These are phyloP conservation scores for Trichonephila clavata DNA, from an alignment of 1,140 invertebrate species.

Conservation along the genomic window DNA sequence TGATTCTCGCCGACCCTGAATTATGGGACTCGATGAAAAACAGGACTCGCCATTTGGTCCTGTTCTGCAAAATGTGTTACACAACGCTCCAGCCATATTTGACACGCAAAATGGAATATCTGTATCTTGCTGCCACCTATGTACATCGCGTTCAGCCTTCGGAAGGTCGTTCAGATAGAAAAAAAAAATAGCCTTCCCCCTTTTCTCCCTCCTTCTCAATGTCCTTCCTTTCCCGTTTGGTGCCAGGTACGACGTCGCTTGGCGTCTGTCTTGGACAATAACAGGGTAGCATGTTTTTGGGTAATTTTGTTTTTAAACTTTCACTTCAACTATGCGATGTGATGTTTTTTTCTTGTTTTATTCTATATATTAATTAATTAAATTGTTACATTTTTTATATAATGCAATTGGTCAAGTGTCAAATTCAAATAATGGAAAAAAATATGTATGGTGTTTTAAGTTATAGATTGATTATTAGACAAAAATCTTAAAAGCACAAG, in stretches of 20 bases:
- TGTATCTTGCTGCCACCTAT: neutral
- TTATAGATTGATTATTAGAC: too few species aligned
- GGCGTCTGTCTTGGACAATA: neutral
- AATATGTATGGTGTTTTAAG: too few species aligned
- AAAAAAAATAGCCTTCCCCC: neutral
- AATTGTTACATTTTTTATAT: too few species aligned
- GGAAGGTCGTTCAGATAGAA: slow-evolving; percentile 18
- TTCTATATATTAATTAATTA: too few species aligned
- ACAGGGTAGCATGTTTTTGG: neutral
- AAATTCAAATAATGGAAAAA: too few species aligned
- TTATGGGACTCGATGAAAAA: neutral
- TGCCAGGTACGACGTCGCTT: neutral
- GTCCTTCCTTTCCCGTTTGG: neutral
- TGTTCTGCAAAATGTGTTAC: neutral
- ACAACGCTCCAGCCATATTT: neutral
- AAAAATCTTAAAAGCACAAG: too few species aligned
- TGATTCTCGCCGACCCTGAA: neutral
- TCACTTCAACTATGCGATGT: neutral
- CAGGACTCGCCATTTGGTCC: neutral
- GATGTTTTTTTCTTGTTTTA: too few species aligned
- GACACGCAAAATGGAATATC: neutral
- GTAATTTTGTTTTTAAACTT: neutral
- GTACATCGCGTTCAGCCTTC: neutral
- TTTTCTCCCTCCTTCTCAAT: neutral
- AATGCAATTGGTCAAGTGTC: too few species aligned